Evolutionary conservation across 2,888 invertebrate species (phyloP), one percentile per base, ranked within the genome.

Genomic region (Elysia crispata): DNA sequence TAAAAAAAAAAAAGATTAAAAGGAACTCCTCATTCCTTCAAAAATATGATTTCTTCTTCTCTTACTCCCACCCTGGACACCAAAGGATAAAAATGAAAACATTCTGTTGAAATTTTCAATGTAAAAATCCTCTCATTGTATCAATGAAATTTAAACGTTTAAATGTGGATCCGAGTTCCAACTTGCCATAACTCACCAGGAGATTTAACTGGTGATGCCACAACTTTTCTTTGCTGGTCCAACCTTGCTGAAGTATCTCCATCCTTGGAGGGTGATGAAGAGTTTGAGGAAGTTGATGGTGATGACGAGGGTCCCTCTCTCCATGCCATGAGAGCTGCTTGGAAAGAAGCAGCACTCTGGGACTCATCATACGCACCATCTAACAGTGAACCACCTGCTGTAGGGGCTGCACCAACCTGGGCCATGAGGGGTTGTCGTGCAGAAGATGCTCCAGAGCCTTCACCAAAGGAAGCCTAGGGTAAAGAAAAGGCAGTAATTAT

Each of bases 311-410:
- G 25, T 67, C 81, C 81, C 25, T 81, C 76, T 49, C 83, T 62
- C 83, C 83, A 92, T 13, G 88, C 90, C 50, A 76, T 77, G 23
- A 92, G 83, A 1, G 92, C 92, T 66, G 87, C 85, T 80, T 91
- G 91, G 84, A 92, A 92, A 5, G 89, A 88, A 11, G 89, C 89
- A 1, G 91, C 91, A 81, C 89, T 91, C 60, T 89, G 89, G n/a
- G 85, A 85, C 79, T 92, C 92, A 78, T 91, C 84, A 83, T 91
- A 92, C 8, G 84, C 79, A 1, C 91, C 92, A 28, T 87, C 78
- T 41, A 91, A 84, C 62, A 91, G 83, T 15, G 85, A 85, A 6
- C 41, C 11, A 11, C 41, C 41, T 30, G n/a, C 5, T 31, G 28
- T 33, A 25, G 11, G 64, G 62, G 49, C 50, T 66, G 1, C 64